These are phyloP conservation scores for Paramormyrops kingsleyae DNA, from an alignment of 2,113 vertebrate genomes.

Conservation along the genomic window DNA sequence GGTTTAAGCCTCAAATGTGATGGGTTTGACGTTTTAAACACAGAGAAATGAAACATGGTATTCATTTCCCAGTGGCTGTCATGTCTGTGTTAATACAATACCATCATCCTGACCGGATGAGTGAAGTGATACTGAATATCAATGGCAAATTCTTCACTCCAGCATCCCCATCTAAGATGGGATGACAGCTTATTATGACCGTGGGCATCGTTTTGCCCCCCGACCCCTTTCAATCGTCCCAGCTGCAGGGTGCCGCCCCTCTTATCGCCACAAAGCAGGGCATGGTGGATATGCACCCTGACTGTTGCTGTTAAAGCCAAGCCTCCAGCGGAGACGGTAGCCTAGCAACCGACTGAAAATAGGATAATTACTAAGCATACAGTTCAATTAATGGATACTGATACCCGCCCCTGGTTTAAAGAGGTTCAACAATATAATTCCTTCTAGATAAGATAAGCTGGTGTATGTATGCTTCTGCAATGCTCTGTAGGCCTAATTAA, in stretches of 20 bases:
- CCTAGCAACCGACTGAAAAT: conserved; percentile 26
- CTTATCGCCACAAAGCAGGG: neutral
- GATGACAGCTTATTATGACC: neutral
- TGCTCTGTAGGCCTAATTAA: neutral
- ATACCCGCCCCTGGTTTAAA: neutral
- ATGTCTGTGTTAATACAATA: neutral
- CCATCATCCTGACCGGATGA: neutral
- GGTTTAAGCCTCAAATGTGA: neutral
- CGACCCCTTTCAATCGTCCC: neutral
- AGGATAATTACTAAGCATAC: conserved; percentile 9
- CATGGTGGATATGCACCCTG: neutral
- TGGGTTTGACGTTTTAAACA: neutral
- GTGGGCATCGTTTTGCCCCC: neutral
- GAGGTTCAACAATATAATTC: neutral
- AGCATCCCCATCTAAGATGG: neutral
- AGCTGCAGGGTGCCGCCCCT: neutral
- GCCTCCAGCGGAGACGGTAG: conserved; percentile 6
- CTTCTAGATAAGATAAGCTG: neutral
- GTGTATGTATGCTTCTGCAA: neutral
- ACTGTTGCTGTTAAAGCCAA: neutral
- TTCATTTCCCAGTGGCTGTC: neutral
- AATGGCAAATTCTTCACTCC: neutral
- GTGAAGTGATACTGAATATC: neutral
- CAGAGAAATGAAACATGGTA: neutral
- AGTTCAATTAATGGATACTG: conserved; percentile 7